A percentile compares a stretch with the other conserved stretches of the same genome.
Evolutionary conservation across 30 jellyfish, hydroid and myxozoan species (phyloP).

Genomic region (Rhopilema esculentum): DNA sequence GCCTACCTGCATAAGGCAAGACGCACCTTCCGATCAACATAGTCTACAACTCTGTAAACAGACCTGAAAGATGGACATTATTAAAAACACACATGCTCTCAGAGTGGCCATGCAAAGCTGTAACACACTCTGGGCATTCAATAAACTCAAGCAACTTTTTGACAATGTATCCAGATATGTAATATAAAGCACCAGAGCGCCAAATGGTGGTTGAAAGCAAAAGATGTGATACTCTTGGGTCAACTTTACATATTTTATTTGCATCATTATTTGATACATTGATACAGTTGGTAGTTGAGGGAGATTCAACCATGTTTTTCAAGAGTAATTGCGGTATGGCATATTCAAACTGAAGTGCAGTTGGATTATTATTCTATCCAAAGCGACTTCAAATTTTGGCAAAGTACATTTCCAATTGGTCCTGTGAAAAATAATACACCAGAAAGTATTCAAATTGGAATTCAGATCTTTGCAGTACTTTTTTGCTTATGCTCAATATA

Average conservation of each 20-base stretch:
- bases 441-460: slow-evolving; percentile 14
- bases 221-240: slow-evolving; percentile 20
- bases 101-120: background rate
- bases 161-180: slow-evolving; percentile 43
- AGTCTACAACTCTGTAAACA: slow-evolving; percentile 30
- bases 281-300: slow-evolving; percentile 41
- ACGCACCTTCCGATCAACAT: slow-evolving; percentile 25
- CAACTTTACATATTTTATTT: slow-evolving; percentile 5
- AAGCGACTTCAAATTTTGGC: slow-evolving; percentile 41
- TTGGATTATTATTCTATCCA: slow-evolving; percentile 47
- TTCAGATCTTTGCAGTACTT: background rate
- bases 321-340: slow-evolving; percentile 18
- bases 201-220: slow-evolving; percentile 27
- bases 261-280: background rate
- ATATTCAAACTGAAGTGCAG: slow-evolving; percentile 15
- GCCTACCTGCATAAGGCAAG: slow-evolving; percentile 45
- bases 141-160: slow-evolving; percentile 15
- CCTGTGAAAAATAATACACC: slow-evolving; percentile 27
- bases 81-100: background rate
- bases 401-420: slow-evolving; percentile 36
- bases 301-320: slow-evolving; percentile 21
- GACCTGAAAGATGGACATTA: background rate
- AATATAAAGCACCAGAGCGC: slow-evolving; percentile 49
- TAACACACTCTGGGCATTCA: slow-evolving; percentile 39
- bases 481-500: background rate